Evolutionary conservation across 2,113 vertebrate genomes (phyloP).

Genomic region (Salminus brasiliensis): DNA sequence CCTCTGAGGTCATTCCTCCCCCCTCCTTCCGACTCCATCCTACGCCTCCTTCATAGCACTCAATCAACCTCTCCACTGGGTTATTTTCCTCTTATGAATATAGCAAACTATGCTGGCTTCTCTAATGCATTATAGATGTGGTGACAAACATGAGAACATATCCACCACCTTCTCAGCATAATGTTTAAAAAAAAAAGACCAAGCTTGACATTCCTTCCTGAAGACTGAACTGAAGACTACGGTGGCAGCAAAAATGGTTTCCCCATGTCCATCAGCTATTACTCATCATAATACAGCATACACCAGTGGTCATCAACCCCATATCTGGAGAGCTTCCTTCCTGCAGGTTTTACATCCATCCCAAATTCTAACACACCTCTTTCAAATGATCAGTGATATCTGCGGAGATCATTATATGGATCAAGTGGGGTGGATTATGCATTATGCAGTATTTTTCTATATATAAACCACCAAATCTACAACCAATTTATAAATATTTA

Average conservation of each 20-base stretch:
- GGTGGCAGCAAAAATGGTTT: not conserved
- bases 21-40: not conserved
- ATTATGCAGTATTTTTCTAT: too few species aligned
- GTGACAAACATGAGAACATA: not conserved
- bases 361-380: too few species aligned
- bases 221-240: too few species aligned
- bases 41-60: not conserved
- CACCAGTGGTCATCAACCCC: too few species aligned
- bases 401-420: too few species aligned
- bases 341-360: too few species aligned
- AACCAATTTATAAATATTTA: too few species aligned
- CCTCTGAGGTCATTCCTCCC: not conserved
- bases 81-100: not conserved
- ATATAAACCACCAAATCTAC: too few species aligned
- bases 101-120: not conserved
- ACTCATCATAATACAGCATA: not conserved
- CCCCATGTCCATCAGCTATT: not conserved
- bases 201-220: too few species aligned
- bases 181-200: not conserved
- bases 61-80: slow-evolving; percentile 8
- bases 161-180: not conserved
- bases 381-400: too few species aligned
- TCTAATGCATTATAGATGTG: not conserved
- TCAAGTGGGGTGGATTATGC: too few species aligned
- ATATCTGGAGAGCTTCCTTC: too few species aligned